Percentiles rank a stretch among this genome's conserved stretches.
Conservation (phyloP, 2,113 vertebrate genomes). For the Perca schrenkii region DNA sequence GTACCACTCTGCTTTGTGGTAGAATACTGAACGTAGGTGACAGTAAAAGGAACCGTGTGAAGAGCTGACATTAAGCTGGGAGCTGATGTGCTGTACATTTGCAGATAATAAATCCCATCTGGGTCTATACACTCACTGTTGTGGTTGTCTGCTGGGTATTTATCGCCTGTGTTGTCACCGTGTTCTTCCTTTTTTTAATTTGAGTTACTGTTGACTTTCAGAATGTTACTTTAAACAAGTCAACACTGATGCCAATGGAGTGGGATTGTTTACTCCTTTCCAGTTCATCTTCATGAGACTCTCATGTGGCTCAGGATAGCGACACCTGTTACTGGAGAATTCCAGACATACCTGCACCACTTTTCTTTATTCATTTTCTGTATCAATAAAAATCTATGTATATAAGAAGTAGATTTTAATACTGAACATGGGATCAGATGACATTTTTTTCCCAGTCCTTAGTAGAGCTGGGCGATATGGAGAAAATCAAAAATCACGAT, state of each 20-base stretch:
- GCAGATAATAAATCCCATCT: slow-evolving; percentile 44
- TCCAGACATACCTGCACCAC: background rate
- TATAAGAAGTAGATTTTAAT: background rate
- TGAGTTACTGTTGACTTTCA: background rate
- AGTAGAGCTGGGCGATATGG: too few relatives aligned
- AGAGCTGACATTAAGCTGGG: background rate
- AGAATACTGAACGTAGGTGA: background rate
- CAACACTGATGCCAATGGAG: background rate
- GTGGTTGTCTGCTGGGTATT: background rate
- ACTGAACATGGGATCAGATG: background rate
- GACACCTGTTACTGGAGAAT: background rate
- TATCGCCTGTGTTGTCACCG: background rate
- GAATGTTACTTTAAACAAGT: background rate
- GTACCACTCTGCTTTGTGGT: background rate
- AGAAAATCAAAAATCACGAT: too few relatives aligned
- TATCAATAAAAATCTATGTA: background rate
- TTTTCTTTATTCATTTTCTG: background rate
- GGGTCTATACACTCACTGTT: background rate
- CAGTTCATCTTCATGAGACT: background rate
- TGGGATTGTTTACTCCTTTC: background rate
- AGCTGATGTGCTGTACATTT: background rate
- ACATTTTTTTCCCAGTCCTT: background rate
- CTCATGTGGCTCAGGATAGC: background rate
- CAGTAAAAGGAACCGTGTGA: background rate
- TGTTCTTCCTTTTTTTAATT: background rate